A percentile compares a stretch with the other conserved stretches of the same genome.
Conservation (phyloP, 2,113 vertebrate genomes). For the Gallinago paraguaiae region DNA sequence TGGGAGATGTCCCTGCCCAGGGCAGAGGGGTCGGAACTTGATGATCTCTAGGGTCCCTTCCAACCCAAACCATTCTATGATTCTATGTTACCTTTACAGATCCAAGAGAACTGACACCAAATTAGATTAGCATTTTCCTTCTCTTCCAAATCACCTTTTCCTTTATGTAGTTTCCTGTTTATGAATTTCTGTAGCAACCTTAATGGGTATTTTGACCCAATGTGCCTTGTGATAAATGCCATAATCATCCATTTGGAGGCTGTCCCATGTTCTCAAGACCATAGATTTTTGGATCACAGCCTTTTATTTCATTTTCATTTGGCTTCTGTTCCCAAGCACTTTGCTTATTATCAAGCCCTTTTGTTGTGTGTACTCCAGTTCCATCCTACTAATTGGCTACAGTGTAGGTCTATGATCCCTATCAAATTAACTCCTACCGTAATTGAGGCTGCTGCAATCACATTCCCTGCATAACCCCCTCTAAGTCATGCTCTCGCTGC, state of each 20-base stretch:
- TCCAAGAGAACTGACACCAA: neutral
- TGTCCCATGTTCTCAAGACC: slow-evolving; percentile 36
- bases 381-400: slow-evolving; percentile 54
- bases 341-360: slow-evolving; percentile 54
- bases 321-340: slow-evolving; percentile 60
- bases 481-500: neutral
- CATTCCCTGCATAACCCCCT: slow-evolving; percentile 2
- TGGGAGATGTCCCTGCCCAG: too few relatives aligned
- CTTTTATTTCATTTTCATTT: slow-evolving; percentile 70
- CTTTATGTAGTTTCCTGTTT: slow-evolving; percentile 27
- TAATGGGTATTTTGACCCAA: slow-evolving; percentile 46
- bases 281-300: slow-evolving; percentile 52
- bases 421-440: slow-evolving; percentile 58
- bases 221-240: slow-evolving; percentile 44
- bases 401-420: slow-evolving; percentile 55
- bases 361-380: slow-evolving; percentile 46
- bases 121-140: neutral
- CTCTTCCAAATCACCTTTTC: neutral
- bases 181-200: slow-evolving; percentile 27
- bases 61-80: too few relatives aligned
- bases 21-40: too few relatives aligned
- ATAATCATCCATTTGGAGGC: slow-evolving; percentile 55
- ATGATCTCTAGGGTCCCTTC: too few relatives aligned
- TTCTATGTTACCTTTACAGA: neutral
- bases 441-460: slow-evolving; percentile 14